A percentile compares a stretch with the other conserved stretches of the same genome.
These are phyloP conservation scores for Liolophura sinensis DNA, from an alignment of 1,140 invertebrate species.

Conservation along the genomic window DNA sequence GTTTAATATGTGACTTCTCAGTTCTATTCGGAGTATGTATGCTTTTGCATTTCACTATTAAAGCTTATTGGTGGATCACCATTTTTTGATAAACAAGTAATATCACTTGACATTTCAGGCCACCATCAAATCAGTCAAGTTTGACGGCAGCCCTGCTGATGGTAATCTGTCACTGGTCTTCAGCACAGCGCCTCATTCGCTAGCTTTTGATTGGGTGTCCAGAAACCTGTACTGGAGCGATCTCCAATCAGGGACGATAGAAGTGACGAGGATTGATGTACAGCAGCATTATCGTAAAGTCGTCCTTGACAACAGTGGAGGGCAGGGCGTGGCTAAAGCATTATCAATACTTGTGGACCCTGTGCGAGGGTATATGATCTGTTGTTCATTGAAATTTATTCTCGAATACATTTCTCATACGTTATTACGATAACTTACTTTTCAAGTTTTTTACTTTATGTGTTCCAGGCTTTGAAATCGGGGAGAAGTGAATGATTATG, in stretches of 20 bases:
- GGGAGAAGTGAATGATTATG: too few species aligned
- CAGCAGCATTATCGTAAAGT: conserved; percentile 71
- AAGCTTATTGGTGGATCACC: too few species aligned
- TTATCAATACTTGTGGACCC: conserved; percentile 89
- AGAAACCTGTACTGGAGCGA: conserved; percentile 95
- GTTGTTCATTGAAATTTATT: conserved; percentile 10
- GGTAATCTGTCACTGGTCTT: conserved; percentile 80
- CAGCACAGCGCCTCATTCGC: conserved; percentile 85
- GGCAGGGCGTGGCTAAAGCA: conserved; percentile 84
- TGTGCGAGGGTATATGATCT: conserved; percentile 72
- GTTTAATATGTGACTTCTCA: too few species aligned
- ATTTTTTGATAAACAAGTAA: too few species aligned
- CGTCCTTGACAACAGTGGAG: conserved; percentile 89
- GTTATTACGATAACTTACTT: not conserved
- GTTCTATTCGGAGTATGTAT: too few species aligned
- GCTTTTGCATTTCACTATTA: too few species aligned
- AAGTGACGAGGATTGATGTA: conserved; percentile 73
- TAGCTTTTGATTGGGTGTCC: conserved; percentile 96
- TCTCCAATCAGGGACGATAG: conserved; percentile 86
- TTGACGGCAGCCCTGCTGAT: conserved; percentile 85
- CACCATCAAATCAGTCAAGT: conserved; percentile 81
- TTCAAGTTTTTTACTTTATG: not conserved
- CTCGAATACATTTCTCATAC: conserved; percentile 16
- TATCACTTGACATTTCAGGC: conserved; percentile 64
- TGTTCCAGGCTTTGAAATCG: not conserved